Percentiles rank a stretch among this genome's conserved stretches.
These are phyloP conservation scores for Drosophila testacea DNA, from an alignment of 2,888 invertebrate species.

Conservation along the genomic window DNA sequence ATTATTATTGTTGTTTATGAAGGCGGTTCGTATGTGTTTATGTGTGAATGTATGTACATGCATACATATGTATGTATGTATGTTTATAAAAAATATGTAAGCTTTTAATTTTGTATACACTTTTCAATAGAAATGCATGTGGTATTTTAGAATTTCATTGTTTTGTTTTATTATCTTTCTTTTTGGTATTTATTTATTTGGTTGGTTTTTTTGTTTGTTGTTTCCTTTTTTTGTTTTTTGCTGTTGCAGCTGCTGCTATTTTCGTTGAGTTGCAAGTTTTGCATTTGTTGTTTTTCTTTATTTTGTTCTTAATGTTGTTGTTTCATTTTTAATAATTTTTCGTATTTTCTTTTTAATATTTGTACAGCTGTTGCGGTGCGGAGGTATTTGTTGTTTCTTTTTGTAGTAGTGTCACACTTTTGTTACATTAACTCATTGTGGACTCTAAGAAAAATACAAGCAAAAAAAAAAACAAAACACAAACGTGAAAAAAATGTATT, in stretches of 20 bases:
- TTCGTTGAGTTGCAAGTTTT: constrained; percentile 34
- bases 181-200: constrained; percentile 59
- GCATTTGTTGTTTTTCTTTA: constrained; percentile 30
- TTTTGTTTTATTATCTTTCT: constrained; percentile 13
- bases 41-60: constrained; percentile 5
- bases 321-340: constrained; percentile 8
- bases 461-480: background rate
- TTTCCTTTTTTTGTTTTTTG: constrained; percentile 28
- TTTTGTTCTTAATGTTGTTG: constrained; percentile 20
- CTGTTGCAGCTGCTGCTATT: constrained; percentile 57
- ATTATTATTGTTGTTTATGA: constrained; percentile 31
- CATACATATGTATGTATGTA: constrained; percentile 2
- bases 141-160: constrained; percentile 9
- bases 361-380: constrained; percentile 67
- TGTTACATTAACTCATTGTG: constrained; percentile 40
- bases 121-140: constrained; percentile 34
- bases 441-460: constrained; percentile 31
- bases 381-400: constrained; percentile 66
- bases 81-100: constrained; percentile 18
- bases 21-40: constrained; percentile 12
- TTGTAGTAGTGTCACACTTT: constrained; percentile 40
- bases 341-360: constrained; percentile 55
- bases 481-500: constrained; percentile 13
- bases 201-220: constrained; percentile 33
- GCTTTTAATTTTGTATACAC: constrained; percentile 16